Base-by-base conservation (phyloP, 2,797 vertebrate genomes). In the Manis pentadactyla region DNA sequence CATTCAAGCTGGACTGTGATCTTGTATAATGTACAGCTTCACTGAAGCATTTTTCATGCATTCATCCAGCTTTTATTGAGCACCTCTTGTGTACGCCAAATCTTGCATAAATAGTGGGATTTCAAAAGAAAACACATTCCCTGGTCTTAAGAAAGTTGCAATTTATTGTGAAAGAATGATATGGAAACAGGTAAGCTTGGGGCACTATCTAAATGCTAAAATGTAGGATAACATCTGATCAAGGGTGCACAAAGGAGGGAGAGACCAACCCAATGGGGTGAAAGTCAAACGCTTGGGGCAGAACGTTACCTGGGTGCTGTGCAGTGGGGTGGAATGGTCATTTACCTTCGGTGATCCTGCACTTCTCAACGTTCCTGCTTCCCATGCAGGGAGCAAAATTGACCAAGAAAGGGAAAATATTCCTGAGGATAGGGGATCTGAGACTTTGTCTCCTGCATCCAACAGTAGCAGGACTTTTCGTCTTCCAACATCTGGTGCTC, bases 81-180 rank as follows among this genome's bases (percentile, higher is more conserved):
- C 15, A 61, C 13, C 9, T 90, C 4, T 31, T 90, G 27, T 9
- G 5, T 55, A 37, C 2, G 17, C 2, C 21, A 74, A 55, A 49
- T 4, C 85, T 91, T 93, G 82, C 14, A 73, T 71, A 68, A 68
- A 37, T 74, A 31, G 71, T 51, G 25, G 18, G 5, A 69, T 82
- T 96, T 87, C 75, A 55, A 77, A 84, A 55, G 39, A 81, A 66
- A 15, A 63, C 42, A 14, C 0, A 25, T 71, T 85, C 12, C 17
- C 9, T 90, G 37, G 53, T 3, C 21, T 92, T 75, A 69, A 86
- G 90, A 74, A 85, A 63, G 27, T 53, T 92, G 17, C 4, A 55
- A 31, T 53, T 25, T 68, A 66, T 11, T 25, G 21, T 51, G 21
- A 86, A 92, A 81, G 34, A 92, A 37, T 49, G 23, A 31, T n/a